Percentiles rank a stretch among this genome's conserved stretches.
Evolutionary conservation across 2,888 invertebrate genomes (phyloP).

Genomic region (Vanessa cardui): DNA sequence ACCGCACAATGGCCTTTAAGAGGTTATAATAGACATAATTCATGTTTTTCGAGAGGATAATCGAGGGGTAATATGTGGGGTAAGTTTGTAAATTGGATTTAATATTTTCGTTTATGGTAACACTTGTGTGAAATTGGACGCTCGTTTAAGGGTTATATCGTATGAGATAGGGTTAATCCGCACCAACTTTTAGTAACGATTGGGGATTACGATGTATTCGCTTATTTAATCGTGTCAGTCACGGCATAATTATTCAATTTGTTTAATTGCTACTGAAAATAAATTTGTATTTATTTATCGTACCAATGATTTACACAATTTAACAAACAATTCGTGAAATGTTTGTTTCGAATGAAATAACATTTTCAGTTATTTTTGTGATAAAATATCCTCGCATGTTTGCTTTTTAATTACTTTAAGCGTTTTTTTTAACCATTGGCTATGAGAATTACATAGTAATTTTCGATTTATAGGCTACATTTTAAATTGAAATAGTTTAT

Average conservation of each 20-base stretch:
- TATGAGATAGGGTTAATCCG: conserved; percentile 66
- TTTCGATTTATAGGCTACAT: no score
- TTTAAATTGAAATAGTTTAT: no score
- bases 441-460: not conserved
- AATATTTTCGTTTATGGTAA: conserved; percentile 79
- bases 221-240: conserved; percentile 31
- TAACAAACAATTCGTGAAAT: conserved; percentile 28
- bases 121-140: conserved; percentile 81
- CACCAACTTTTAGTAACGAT: conserved; percentile 47
- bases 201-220: conserved; percentile 38
- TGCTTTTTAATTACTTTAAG: conserved; percentile 10
- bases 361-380: conserved; percentile 13
- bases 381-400: not conserved
- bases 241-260: conserved; percentile 36
- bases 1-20: conserved; percentile 67
- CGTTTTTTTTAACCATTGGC: not conserved
- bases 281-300: conserved; percentile 37
- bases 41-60: conserved; percentile 72
- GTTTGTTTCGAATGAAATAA: conserved; percentile 28
- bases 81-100: conserved; percentile 78
- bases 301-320: conserved; percentile 35
- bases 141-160: conserved; percentile 67
- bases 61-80: conserved; percentile 68
- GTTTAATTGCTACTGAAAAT: conserved; percentile 38
- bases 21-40: conserved; percentile 80